These are phyloP conservation scores for Muntiacus reevesi DNA, from an alignment of 2,113 vertebrate genomes.

Conservation along the genomic window DNA sequence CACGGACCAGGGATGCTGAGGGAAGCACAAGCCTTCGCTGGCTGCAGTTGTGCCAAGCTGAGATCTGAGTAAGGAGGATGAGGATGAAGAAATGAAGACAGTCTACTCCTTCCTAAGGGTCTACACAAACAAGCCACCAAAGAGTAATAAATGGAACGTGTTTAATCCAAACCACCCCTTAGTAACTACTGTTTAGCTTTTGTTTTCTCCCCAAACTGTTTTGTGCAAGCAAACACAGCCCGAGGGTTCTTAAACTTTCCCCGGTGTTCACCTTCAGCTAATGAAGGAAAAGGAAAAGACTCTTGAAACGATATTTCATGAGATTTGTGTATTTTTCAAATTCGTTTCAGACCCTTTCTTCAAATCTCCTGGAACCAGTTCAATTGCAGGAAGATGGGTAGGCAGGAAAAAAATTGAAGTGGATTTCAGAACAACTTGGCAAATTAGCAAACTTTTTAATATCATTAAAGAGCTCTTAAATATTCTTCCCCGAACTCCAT, in stretches of 20 bases:
- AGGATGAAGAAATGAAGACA: not conserved
- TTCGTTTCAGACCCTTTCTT: not conserved
- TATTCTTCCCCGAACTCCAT: constrained; percentile 46
- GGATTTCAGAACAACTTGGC: constrained; percentile 61
- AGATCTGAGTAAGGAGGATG: not conserved
- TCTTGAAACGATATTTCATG: not conserved
- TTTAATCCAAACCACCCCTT: constrained; percentile 1
- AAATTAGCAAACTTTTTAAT: constrained; percentile 69
- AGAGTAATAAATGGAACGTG: not conserved
- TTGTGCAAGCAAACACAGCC: not conserved
- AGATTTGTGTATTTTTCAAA: not conserved
- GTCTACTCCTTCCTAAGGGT: not conserved
- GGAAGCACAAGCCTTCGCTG: not conserved
- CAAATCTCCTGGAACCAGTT: constrained; percentile 28
- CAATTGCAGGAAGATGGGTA: constrained; percentile 35
- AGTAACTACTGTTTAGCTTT: not conserved
- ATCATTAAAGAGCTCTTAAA: constrained; percentile 67
- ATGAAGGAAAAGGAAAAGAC: not conserved
- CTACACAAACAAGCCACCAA: not conserved
- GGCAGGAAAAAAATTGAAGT: constrained; percentile 29
- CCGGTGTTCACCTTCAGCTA: constrained; percentile 26
- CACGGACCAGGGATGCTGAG: not conserved
- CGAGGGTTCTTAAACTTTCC: not conserved
- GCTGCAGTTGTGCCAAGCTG: not conserved
- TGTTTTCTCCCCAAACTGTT: not conserved